Conservation (phyloP, 2,888 invertebrate genomes). For the Eudemis profundana region DNA sequence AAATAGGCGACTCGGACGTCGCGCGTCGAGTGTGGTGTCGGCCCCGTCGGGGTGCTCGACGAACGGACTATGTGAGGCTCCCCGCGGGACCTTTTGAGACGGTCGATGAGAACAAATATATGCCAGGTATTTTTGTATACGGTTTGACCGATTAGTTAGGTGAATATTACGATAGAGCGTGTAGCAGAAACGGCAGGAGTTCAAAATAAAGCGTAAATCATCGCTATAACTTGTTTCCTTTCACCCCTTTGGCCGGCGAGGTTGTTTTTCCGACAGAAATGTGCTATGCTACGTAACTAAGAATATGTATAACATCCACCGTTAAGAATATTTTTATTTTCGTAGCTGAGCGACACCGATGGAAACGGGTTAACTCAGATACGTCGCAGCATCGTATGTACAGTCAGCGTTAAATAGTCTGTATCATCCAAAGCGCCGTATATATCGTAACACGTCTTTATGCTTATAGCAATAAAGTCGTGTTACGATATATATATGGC, state of each 20-base stretch:
- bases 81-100: neutral
- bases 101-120: constrained; percentile 12
- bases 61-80: constrained; percentile 1
- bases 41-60: constrained; percentile 5
- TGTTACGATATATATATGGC: too few relatives aligned
- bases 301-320: neutral
- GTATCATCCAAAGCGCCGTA: too few relatives aligned
- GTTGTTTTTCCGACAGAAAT: neutral
- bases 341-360: too few relatives aligned
- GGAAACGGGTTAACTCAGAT: too few relatives aligned
- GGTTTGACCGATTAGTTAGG: constrained; percentile 21
- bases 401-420: too few relatives aligned
- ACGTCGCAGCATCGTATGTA: too few relatives aligned
- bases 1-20: constrained; percentile 26
- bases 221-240: constrained; percentile 22
- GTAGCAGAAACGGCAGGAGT: constrained; percentile 32
- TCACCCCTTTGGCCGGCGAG: neutral
- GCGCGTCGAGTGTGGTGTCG: constrained; percentile 8
- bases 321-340: too few relatives aligned
- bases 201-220: constrained; percentile 34
- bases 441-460: too few relatives aligned
- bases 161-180: constrained; percentile 28
- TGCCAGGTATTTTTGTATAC: constrained; percentile 21
- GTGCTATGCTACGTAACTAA: neutral
- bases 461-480: too few relatives aligned